Evolutionary conservation across 2,888 invertebrate genomes (phyloP).

Genomic region (Scaeva pyrastri): DNA sequence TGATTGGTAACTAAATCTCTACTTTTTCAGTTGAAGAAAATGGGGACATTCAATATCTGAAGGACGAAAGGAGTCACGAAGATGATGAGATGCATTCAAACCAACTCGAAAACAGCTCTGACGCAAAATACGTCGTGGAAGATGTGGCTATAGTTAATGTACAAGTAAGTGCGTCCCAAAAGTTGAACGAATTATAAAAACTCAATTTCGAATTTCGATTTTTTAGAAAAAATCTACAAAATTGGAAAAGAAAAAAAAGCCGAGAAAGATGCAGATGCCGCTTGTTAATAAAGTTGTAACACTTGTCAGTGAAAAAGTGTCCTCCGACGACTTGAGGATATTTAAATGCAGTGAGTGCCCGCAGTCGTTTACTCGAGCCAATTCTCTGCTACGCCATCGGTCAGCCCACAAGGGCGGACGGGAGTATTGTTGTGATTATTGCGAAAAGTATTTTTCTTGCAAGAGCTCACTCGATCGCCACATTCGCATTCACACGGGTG

Average conservation of each 20-base stretch:
- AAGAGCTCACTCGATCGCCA: slow-evolving; percentile 88
- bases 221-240: background rate
- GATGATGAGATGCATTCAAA: slow-evolving; percentile 45
- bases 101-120: background rate
- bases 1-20: background rate
- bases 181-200: background rate
- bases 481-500: slow-evolving; percentile 87
- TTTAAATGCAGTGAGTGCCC: slow-evolving; percentile 88
- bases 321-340: slow-evolving; percentile 84
- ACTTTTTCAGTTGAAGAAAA: slow-evolving; percentile 79
- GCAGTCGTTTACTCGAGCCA: slow-evolving; percentile 86
- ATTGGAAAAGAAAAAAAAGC: background rate
- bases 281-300: background rate
- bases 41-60: slow-evolving; percentile 81
- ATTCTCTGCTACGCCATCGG: slow-evolving; percentile 86
- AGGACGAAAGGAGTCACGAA: slow-evolving; percentile 80
- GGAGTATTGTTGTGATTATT: slow-evolving; percentile 85
- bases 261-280: background rate
- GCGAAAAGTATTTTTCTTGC: slow-evolving; percentile 89
- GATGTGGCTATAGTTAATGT: background rate
- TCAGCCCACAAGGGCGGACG: slow-evolving; percentile 87
- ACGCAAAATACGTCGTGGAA: background rate
- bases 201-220: background rate
- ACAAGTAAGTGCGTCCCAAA: background rate
- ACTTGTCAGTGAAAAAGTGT: slow-evolving; percentile 29